Evolutionary conservation across 2,113 vertebrate species (phyloP).

Genomic region (Seriola aureovittata): DNA sequence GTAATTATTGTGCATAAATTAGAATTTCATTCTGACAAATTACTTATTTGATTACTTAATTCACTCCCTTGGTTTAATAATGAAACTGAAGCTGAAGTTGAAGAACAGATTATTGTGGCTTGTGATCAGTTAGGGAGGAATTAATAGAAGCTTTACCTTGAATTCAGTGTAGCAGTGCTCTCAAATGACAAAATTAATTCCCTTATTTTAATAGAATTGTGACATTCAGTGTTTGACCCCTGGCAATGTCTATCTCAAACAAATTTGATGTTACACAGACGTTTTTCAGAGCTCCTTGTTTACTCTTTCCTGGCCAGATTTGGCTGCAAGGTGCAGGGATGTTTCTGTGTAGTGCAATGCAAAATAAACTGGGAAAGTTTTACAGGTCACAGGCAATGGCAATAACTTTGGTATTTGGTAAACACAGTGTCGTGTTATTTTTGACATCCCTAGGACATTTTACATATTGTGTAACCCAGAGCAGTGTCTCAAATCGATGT

Average conservation of each 20-base stretch:
- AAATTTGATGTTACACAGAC: slow-evolving; percentile 16
- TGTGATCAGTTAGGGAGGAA: background rate
- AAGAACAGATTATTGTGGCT: background rate
- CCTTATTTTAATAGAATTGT: background rate
- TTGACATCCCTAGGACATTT: background rate
- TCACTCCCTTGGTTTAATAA: background rate
- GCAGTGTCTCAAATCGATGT: background rate
- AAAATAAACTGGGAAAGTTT: slow-evolving; percentile 32
- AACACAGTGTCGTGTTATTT: background rate
- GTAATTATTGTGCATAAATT: background rate
- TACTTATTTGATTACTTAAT: background rate
- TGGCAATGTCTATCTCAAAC: slow-evolving; percentile 4
- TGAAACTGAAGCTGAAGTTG: background rate
- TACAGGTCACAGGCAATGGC: slow-evolving; percentile 11
- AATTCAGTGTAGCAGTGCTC: background rate
- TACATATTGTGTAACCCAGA: too few species aligned
- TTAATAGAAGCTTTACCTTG: background rate
- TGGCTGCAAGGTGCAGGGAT: slow-evolving; percentile 16
- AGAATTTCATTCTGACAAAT: background rate
- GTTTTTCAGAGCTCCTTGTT: slow-evolving; percentile 16
- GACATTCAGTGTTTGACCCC: slow-evolving; percentile 2
- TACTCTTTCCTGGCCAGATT: slow-evolving; percentile 21
- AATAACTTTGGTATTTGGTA: slow-evolving; percentile 15
- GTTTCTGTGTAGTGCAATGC: slow-evolving; percentile 14
- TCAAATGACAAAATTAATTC: slow-evolving; percentile 10